Evolutionary conservation across 2,113 vertebrate genomes (phyloP).

Genomic region (Arizona elegans): DNA sequence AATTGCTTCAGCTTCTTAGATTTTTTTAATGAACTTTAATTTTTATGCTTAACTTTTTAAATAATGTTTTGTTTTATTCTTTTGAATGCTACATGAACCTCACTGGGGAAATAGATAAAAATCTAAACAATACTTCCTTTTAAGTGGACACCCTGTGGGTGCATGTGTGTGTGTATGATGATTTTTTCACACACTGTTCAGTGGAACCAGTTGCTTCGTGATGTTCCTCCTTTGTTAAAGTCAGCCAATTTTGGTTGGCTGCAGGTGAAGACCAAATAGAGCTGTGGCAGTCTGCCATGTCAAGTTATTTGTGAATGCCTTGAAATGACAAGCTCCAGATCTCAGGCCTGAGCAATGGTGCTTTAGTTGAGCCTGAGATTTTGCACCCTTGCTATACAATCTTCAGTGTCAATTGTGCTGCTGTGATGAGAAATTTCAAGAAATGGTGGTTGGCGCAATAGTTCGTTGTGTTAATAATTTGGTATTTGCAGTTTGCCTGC

Average conservation of each 20-base stretch:
- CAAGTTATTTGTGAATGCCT: not conserved
- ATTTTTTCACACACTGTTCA: not conserved
- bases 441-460: slow-evolving; percentile 1
- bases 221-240: not conserved
- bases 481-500: not conserved
- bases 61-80: not conserved
- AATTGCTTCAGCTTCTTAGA: not conserved
- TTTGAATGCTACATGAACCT: not conserved
- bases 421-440: not conserved
- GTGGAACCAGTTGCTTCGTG: not conserved
- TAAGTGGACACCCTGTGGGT: not conserved
- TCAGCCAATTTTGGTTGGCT: not conserved
- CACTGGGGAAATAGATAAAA: not conserved
- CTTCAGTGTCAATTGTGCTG: not conserved
- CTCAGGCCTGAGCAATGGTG: not conserved
- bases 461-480: slow-evolving; percentile 14
- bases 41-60: not conserved
- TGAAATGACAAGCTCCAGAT: not conserved
- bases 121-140: not conserved
- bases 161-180: not conserved
- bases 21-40: not conserved
- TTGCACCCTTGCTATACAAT: not conserved
- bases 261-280: not conserved
- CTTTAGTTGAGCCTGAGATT: not conserved
- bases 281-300: not conserved